Conservation (phyloP, 2,888 invertebrate species). For the Tenthredo scrophulariae region DNA sequence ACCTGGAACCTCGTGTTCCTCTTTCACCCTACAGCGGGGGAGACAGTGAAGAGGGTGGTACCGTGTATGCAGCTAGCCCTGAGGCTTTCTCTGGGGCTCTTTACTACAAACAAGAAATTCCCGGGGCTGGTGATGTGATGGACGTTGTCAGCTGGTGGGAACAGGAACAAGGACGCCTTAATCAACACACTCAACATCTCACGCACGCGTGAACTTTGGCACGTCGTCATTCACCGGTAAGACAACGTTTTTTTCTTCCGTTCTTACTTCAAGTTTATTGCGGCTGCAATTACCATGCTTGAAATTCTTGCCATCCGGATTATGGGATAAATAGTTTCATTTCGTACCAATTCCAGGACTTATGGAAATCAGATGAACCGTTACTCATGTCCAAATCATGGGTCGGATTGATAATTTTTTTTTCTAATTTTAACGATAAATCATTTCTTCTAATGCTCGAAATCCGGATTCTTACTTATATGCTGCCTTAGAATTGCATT, state of each 20-base stretch:
- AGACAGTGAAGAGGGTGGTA: constrained; percentile 72
- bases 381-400: too few species aligned
- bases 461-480: too few species aligned
- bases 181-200: constrained; percentile 73
- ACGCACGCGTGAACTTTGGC: constrained; percentile 72
- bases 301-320: neutral
- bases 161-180: constrained; percentile 75
- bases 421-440: too few species aligned
- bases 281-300: neutral
- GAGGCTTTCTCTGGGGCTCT: constrained; percentile 73
- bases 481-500: too few species aligned
- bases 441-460: too few species aligned
- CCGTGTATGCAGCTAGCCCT: constrained; percentile 72
- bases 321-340: too few species aligned
- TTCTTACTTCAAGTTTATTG: neutral
- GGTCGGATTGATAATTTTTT: too few species aligned
- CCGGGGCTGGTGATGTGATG: constrained; percentile 74
- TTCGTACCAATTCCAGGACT: too few species aligned
- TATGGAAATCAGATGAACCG: too few species aligned
- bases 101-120: constrained; percentile 75
- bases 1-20: constrained; percentile 68
- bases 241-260: neutral
- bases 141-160: constrained; percentile 78
- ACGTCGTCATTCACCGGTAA: constrained; percentile 23
- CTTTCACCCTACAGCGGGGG: constrained; percentile 73